A percentile compares a stretch with the other conserved stretches of the same genome.
These are phyloP conservation scores for Madoqua kirkii DNA, from an alignment of 2,113 vertebrate genomes.

Conservation along the genomic window DNA sequence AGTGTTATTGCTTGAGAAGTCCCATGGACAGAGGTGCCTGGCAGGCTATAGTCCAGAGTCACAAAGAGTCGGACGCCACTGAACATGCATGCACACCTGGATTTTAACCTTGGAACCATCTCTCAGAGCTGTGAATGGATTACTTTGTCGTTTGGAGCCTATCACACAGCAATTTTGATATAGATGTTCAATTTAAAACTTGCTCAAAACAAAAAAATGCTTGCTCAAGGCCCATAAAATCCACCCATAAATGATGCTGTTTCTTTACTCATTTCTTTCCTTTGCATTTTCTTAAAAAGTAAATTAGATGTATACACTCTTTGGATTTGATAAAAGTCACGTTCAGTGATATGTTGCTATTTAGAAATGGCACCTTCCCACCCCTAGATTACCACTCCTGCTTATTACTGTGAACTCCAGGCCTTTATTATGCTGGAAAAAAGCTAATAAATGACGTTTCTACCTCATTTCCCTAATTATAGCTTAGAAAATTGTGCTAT, in stretches of 20 bases:
- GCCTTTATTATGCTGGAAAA: background rate
- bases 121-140: background rate
- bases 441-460: background rate
- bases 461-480: constrained; percentile 3
- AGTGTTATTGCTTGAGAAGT: background rate
- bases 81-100: background rate
- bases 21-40: background rate
- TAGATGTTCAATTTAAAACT: background rate
- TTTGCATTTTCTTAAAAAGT: background rate
- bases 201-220: background rate
- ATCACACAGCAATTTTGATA: background rate
- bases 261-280: background rate
- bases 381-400: background rate
- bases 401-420: background rate
- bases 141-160: background rate
- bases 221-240: background rate
- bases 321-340: background rate
- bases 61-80: background rate
- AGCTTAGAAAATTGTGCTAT: background rate
- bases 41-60: background rate
- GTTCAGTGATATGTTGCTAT: background rate
- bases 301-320: background rate
- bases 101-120: background rate
- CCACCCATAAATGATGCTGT: background rate
- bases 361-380: background rate